These are phyloP conservation scores for Drosophila mulleri DNA, from an alignment of 2,888 invertebrate genomes.

Conservation along the genomic window DNA sequence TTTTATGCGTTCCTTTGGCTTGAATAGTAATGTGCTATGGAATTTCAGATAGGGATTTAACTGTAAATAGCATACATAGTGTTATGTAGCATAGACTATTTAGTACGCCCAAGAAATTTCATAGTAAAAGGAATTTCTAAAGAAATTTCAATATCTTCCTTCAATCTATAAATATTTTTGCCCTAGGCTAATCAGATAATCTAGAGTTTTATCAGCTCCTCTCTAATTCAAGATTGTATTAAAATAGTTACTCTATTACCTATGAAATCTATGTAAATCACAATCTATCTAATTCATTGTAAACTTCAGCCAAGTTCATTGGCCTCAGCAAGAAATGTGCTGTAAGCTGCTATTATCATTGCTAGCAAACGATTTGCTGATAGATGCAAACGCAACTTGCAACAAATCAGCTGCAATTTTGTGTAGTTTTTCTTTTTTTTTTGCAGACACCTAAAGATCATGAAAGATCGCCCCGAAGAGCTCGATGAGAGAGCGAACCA, in stretches of 20 bases:
- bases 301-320: background rate
- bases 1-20: no score
- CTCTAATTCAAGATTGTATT: background rate
- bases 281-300: background rate
- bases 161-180: background rate
- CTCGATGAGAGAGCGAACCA: constrained; percentile 71
- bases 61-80: background rate
- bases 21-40: background rate
- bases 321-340: background rate
- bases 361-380: constrained; percentile 20
- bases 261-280: no score
- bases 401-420: constrained; percentile 22
- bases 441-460: constrained; percentile 31
- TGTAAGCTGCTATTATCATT: constrained; percentile 20
- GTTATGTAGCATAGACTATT: background rate
- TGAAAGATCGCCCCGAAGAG: constrained; percentile 28
- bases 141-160: background rate
- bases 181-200: background rate
- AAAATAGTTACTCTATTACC: background rate
- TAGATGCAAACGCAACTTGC: constrained; percentile 26
- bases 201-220: background rate
- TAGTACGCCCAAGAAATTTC: no score
- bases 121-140: background rate
- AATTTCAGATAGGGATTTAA: background rate
- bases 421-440: background rate